A percentile compares a stretch with the other conserved stretches of the same genome.
phyloP scores from a whole-genome alignment of 2,797 vertebrate species.

The Rhabdomys pumilio region DNA sequence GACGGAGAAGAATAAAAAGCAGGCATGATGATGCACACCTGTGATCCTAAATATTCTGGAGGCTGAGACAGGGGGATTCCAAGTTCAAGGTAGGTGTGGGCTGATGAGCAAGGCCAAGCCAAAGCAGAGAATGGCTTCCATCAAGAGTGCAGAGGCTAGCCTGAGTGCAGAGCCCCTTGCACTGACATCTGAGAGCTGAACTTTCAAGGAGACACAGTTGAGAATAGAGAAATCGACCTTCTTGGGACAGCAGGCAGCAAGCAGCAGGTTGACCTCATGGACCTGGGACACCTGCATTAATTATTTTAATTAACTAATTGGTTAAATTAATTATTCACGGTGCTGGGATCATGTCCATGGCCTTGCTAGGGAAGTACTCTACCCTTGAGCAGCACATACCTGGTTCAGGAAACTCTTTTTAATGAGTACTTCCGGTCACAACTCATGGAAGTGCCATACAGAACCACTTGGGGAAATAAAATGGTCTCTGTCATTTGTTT shows the following conservation, averaged over 20 bases:
- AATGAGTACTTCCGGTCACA: not conserved
- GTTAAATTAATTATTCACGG: not conserved
- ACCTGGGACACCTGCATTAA: not conserved
- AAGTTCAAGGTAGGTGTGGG: not conserved
- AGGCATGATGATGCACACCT: not conserved
- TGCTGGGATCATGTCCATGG: not conserved
- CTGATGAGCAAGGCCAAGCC: not conserved
- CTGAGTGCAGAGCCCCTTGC: not conserved
- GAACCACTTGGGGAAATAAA: not conserved
- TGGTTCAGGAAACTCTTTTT: not conserved
- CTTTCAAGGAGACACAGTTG: no score
- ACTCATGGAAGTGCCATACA: fast-evolving
- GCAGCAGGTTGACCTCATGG: not conserved
- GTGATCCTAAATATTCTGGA: no score
- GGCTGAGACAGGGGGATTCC: not conserved
- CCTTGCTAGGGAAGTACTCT: not conserved
- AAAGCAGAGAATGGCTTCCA: not conserved
- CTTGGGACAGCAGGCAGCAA: not conserved
- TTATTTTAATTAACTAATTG: not conserved
- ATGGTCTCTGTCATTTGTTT: not conserved
- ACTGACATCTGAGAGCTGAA: not conserved
- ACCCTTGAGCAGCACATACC: not conserved
- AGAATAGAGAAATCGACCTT: not conserved
- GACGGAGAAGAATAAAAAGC: not conserved
- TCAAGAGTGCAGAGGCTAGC: not conserved